These are phyloP conservation scores for Embidobia sp. DNA, from an alignment of 2,888 invertebrate species.

Conservation along the genomic window DNA sequence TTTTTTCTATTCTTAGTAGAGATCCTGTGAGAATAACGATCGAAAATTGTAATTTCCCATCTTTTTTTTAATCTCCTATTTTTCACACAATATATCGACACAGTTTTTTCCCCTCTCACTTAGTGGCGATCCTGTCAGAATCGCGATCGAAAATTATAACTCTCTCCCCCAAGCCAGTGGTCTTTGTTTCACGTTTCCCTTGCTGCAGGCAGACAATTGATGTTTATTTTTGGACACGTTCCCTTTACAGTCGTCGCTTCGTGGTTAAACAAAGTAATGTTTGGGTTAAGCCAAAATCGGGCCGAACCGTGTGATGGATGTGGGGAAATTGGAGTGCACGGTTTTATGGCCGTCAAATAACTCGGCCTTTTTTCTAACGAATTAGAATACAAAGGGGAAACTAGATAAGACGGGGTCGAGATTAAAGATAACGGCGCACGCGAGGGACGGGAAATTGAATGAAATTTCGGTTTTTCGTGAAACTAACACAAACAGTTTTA, in stretches of 20 bases:
- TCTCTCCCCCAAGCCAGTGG: no score
- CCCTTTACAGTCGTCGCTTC: slow-evolving; percentile 8
- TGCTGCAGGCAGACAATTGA: slow-evolving; percentile 27
- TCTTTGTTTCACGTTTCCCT: background rate
- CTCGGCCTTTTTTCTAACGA: slow-evolving; percentile 2
- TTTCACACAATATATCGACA: no score
- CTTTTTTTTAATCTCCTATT: no score
- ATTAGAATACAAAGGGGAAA: slow-evolving; percentile 6
- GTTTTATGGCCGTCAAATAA: slow-evolving; percentile 12
- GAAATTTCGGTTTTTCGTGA: no score
- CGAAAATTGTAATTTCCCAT: no score
- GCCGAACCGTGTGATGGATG: slow-evolving; percentile 30
- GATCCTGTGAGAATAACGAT: no score
- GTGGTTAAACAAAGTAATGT: slow-evolving; percentile 19
- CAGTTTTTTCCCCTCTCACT: slow-evolving; percentile 2
- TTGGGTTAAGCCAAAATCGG: slow-evolving; percentile 29
- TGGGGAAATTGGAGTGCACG: slow-evolving; percentile 16
- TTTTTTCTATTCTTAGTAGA: no score
- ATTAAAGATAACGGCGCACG: no score
- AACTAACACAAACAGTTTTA: no score
- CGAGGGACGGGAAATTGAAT: no score
- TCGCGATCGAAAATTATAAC: slow-evolving; percentile 21
- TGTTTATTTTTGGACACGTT: slow-evolving; percentile 39
- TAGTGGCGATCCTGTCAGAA: slow-evolving; percentile 5
- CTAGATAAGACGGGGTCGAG: no score